Evolutionary conservation across 2,888 invertebrate species (phyloP).

Genomic region (Pasiphila rectangulata): DNA sequence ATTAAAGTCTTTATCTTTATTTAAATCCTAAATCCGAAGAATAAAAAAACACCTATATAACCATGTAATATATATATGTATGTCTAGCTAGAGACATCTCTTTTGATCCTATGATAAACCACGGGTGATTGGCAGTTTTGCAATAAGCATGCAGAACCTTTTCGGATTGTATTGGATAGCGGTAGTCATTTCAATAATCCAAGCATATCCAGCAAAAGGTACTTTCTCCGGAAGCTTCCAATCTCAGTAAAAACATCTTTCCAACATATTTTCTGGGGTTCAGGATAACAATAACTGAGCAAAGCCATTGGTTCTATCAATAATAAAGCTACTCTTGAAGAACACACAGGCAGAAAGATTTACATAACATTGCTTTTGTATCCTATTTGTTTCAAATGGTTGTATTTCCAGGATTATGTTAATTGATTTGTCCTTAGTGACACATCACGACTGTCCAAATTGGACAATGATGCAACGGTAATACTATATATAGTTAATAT

Average conservation of each 20-base stretch:
- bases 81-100: too few species aligned
- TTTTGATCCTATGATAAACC: too few species aligned
- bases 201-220: not conserved
- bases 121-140: not conserved
- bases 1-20: too few species aligned
- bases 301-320: not conserved
- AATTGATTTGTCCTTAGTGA: too few species aligned
- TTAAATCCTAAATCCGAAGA: too few species aligned
- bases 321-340: conserved; percentile 4
- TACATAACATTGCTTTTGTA: not conserved
- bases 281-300: not conserved
- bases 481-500: too few species aligned
- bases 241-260: not conserved
- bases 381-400: not conserved
- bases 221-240: not conserved
- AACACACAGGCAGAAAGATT: not conserved
- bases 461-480: too few species aligned
- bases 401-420: not conserved
- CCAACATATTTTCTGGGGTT: not conserved
- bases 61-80: too few species aligned
- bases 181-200: not conserved
- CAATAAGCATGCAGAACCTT: too few species aligned
- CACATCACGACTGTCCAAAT: too few species aligned
- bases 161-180: too few species aligned
- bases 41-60: too few species aligned